Conservation (phyloP, 2,888 invertebrate species). For the Pocota personata region DNA sequence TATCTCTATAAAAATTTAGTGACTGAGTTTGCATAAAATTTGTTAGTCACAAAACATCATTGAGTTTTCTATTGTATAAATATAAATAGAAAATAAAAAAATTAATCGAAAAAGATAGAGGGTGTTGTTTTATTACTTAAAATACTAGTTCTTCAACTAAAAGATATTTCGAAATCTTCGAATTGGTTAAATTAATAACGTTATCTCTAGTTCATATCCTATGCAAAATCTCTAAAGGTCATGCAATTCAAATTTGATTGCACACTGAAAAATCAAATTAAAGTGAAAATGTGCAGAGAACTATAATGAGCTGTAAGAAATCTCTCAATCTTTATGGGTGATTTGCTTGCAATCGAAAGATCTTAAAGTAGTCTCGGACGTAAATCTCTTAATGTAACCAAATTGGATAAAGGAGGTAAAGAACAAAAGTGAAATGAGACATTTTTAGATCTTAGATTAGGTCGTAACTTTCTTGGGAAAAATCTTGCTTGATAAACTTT, state of each 20-base stretch:
- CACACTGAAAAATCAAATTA: background rate
- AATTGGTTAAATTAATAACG: too few species aligned
- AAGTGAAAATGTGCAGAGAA: background rate
- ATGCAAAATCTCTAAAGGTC: background rate
- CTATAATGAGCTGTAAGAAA: background rate
- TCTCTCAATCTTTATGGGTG: background rate
- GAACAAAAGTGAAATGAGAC: constrained; percentile 13
- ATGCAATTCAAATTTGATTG: background rate
- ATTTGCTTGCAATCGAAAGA: background rate
- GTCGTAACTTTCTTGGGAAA: background rate
- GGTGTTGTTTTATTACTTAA: too few species aligned
- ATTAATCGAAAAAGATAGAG: too few species aligned
- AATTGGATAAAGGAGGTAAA: background rate
- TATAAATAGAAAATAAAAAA: too few species aligned
- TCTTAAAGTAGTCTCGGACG: background rate
- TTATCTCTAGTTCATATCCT: too few species aligned
- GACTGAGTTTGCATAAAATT: too few species aligned
- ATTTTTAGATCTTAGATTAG: background rate
- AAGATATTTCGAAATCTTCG: too few species aligned
- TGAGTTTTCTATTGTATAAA: too few species aligned
- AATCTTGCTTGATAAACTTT: background rate
- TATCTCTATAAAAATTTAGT: too few species aligned
- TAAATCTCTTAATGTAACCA: background rate
- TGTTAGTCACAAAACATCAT: too few species aligned
- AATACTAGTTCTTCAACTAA: too few species aligned